These are phyloP conservation scores for Cephus pulcher DNA, from an alignment of 2,888 invertebrate species.

Conservation along the genomic window DNA sequence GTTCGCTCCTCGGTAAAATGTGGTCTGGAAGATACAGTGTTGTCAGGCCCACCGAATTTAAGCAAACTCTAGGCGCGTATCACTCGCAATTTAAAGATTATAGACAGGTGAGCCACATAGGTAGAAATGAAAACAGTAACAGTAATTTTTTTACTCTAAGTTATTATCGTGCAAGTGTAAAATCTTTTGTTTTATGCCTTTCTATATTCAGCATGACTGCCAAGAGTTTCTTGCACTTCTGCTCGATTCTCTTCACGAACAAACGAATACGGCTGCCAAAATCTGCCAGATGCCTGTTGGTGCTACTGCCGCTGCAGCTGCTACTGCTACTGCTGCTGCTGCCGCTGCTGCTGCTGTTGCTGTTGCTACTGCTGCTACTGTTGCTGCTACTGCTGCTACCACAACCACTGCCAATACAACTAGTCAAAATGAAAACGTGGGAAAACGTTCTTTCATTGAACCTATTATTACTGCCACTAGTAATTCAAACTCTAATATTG, in stretches of 20 bases:
- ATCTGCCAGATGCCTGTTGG: conserved; percentile 48
- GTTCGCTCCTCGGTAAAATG: conserved; percentile 69
- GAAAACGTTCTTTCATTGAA: conserved; percentile 41
- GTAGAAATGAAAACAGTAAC: not conserved
- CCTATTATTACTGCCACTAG: conserved; percentile 46
- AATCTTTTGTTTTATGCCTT: too few relatives aligned
- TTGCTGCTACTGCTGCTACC: conserved; percentile 27
- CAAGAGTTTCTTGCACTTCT: conserved; percentile 75
- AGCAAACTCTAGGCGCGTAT: conserved; percentile 70
- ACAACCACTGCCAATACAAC: conserved; percentile 57
- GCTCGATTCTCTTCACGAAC: conserved; percentile 73
- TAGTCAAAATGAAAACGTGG: conserved; percentile 49
- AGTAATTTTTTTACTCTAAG: not conserved
- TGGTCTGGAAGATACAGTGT: conserved; percentile 71
- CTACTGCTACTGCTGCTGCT: too few relatives aligned
- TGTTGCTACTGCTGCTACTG: too few relatives aligned
- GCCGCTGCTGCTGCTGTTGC: too few relatives aligned
- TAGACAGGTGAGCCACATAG: conserved; percentile 67
- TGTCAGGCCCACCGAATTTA: conserved; percentile 71
- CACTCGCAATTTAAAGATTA: conserved; percentile 74
- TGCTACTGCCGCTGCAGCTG: too few relatives aligned
- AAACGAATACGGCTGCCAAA: conserved; percentile 67
- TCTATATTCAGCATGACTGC: conserved; percentile 71
- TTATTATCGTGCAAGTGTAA: too few relatives aligned
- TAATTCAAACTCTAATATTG: conserved; percentile 42